phyloP scores from a whole-genome alignment of 2,888 invertebrate genomes.

The Dicyrtoma fusca region DNA sequence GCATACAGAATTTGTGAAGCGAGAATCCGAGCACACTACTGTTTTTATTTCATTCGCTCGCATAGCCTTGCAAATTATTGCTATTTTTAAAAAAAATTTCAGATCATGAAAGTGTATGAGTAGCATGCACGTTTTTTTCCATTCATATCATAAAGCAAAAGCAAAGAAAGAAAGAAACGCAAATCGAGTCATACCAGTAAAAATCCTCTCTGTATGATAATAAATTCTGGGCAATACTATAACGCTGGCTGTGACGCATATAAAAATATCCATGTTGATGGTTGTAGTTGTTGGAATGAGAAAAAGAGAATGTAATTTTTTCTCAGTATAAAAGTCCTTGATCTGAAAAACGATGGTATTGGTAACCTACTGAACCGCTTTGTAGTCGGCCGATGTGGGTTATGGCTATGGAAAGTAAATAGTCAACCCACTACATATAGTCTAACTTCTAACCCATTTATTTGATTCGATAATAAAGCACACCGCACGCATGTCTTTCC shows the following conservation, averaged over 20 bases:
- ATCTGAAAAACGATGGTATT: constrained; percentile 35
- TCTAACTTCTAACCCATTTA: neutral
- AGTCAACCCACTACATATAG: constrained; percentile 1
- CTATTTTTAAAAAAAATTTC: no score
- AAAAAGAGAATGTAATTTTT: constrained; percentile 10
- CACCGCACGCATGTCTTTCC: neutral
- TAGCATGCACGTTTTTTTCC: no score
- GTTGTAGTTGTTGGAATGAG: neutral
- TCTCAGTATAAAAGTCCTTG: constrained; percentile 29
- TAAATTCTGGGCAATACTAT: no score
- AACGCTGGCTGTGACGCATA: no score
- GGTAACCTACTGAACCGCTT: constrained; percentile 36
- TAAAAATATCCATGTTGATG: neutral
- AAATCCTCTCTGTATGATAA: no score
- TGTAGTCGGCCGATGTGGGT: constrained; percentile 26
- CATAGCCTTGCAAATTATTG: no score
- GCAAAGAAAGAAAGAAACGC: no score
- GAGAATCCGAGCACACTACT: neutral
- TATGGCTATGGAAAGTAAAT: constrained; percentile 34
- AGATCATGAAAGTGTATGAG: no score
- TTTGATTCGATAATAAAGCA: neutral
- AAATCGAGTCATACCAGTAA: no score
- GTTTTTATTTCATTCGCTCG: no score
- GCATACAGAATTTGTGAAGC: no score
- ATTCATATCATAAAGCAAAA: no score